Evolutionary conservation across 2,797 vertebrate genomes (phyloP).

Genomic region (Garrulus glandarius): DNA sequence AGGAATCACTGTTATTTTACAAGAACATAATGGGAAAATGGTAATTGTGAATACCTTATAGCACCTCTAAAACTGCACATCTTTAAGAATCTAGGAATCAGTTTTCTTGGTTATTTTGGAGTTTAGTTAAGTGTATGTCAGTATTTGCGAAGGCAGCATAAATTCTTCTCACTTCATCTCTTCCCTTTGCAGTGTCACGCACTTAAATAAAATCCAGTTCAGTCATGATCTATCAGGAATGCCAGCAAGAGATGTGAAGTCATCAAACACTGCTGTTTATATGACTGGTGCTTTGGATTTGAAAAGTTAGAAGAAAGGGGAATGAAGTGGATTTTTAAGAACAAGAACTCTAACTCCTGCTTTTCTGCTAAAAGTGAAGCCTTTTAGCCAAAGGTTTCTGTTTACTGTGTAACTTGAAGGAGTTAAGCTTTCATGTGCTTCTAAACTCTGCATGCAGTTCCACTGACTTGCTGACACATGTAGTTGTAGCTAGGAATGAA

Average conservation of each 20-base stretch:
- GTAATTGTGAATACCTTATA: not conserved
- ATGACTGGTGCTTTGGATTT: not conserved
- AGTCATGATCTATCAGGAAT: not conserved
- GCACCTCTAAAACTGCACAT: not conserved
- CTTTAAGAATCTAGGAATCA: not conserved
- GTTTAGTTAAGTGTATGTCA: not conserved
- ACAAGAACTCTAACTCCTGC: not conserved
- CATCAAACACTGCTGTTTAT: not conserved
- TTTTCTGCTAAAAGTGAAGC: not conserved
- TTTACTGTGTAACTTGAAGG: not conserved
- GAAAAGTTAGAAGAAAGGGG: not conserved
- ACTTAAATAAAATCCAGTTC: not conserved
- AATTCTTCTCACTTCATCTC: not conserved
- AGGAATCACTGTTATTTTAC: not conserved
- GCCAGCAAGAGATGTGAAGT: not conserved
- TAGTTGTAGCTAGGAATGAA: not conserved
- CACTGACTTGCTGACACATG: not conserved
- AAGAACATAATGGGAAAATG: not conserved
- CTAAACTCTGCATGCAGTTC: not conserved
- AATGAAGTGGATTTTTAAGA: not conserved
- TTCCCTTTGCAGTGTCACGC: not conserved
- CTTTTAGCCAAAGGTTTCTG: not conserved
- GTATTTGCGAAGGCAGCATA: not conserved
- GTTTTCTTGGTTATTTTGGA: not conserved
- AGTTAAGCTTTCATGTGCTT: not conserved